Base-by-base conservation (phyloP, 2,113 vertebrate genomes). In the Nesoenas mayeri region DNA sequence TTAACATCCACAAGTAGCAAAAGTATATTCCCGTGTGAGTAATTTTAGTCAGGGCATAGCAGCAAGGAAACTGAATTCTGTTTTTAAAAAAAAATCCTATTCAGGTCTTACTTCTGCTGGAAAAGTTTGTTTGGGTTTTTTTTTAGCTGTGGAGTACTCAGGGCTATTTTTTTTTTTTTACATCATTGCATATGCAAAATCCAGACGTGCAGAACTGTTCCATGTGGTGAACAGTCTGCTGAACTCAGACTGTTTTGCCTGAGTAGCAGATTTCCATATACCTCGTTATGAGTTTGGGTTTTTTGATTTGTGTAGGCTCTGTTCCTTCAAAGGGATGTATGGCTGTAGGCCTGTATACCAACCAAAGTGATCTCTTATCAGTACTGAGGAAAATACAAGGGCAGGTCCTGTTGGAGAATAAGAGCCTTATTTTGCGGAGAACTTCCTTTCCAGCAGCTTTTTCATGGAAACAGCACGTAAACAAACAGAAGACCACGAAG, bases 171-270 rank as follows among this genome's bases (percentile, higher is more conserved):
- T 82, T 48, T 77, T 89, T 82, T 47, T 70, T 64, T 65, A 81
- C 50, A n/a, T 84, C 31, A 0, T 84, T 95, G 80, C 92, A 95
- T 97, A 93, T 96, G 94, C 90, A 96, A 95, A 97, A 94, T 74
- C 64, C 92, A 96, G 95, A 91, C 88, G 82, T 91, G 91, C 58
- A 88, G 91, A 96, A 71, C 85, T 88, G 72, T 95, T 96, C 93
- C 95, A 94, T 97, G 95, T 96, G 92, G 91, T 93, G 93, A 95
- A 80, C 93, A 95, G 89, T 96, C 91, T 96, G 94, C 87, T 94
- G 86, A 95, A 94, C 74, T 84, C 96, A 95, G 95, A 96, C 92
- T 95, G 93, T 96, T 97, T 97, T 96, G 93, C 94, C 89, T 89
- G 93, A 96, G 85, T 86, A 87, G 91, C 93, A 97, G 85, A 96